Base-by-base conservation (phyloP, 2,888 invertebrate genomes). In the Dinocampus coccinellae region DNA sequence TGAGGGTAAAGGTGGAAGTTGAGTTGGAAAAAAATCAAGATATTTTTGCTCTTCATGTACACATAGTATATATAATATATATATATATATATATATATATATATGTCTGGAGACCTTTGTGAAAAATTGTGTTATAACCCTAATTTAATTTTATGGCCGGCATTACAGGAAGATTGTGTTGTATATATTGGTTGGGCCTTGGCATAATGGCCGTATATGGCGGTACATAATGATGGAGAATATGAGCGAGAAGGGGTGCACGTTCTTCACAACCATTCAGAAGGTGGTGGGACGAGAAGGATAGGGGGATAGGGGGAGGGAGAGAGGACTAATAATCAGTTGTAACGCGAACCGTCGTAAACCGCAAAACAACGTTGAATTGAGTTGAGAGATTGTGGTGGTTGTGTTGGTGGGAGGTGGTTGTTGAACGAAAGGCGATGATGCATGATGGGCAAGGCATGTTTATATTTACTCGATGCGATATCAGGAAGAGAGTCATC, bases 51-150 rank as follows among this genome's bases (percentile, higher is more conserved):
- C 16, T 16, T 16, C 16, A 47, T 16, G 16, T 47, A 47, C 52
- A 29, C 7, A 29, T 29, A 29, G n/a, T 29, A 29, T 29, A 29
- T 29, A 29, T 29, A 29, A 7, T n/a, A 39, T n/a, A 47, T 16
- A 16, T 47, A 47, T 42, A 70, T 57, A 34, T 66, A 62, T 61
- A 58, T 33, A 47, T 47, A 60, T 34, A 60, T 62, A 69, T 68
- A 58, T 74, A 78, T 78, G 58, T 58, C 58, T 58, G 52, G 55
- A 66, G 77, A 82, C 84, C 86, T 86, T 85, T 85, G 86, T 85
- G 85, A 87, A 87, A 87, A 87, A 87, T 86, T 84, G 85, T 82
- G 87, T 87, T 87, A 87, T 86, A 87, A 87, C 87, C 87, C 87
- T 87, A 87, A 87, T 87, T 87, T 87, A 87, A 87, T 87, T 87